Base-by-base conservation (phyloP, 2,797 vertebrate species). In the Lagodon rhomboides region DNA sequence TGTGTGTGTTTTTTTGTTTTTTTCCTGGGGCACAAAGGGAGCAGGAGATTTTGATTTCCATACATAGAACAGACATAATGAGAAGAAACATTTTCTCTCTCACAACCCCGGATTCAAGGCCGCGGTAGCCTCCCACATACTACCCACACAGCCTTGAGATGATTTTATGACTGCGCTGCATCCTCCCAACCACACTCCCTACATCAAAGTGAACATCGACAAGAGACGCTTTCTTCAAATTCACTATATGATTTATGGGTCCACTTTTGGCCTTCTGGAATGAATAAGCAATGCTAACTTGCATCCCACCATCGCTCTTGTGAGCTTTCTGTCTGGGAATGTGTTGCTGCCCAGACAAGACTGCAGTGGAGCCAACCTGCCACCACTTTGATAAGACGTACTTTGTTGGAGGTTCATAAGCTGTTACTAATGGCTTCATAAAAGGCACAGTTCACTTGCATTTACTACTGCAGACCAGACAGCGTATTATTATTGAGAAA, bases 61-160 rank as follows among this genome's bases (percentile, higher is more conserved):
- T 59, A 73, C 59, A 83, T 15, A 65, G 73, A 86, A 54, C 58
- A 83, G 59, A 71, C 46, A n/a, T 75, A 58, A 73, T 61, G 15
- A 61, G 16, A 41, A 62, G 22, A 77, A 68, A 74, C 10, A 6
- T 22, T 20, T 72, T 62, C 25, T 67, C 55, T 84, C 69, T 71
- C 69, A 68, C 46, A 85, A 75, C 68, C 76, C 66, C 43, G 84
- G 75, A 87, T 75, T 73, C 74, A 68, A 85, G 86, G 84, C 75
- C 1, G 1, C 53, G 23, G 63, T 22, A 73, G 49, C 89, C 73
- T 87, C 89, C 87, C 68, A 89, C 90, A 30, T 47, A 12, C 86
- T 59, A 65, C 91, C 87, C 87, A 92, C 91, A 79, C 89, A 75
- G 83, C 75, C 74, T 59, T 76, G 77, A 80, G 73, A 75, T 64